Evolutionary conservation across 1,140 invertebrate species (phyloP).

Genomic region (Laupala kohalensis): DNA sequence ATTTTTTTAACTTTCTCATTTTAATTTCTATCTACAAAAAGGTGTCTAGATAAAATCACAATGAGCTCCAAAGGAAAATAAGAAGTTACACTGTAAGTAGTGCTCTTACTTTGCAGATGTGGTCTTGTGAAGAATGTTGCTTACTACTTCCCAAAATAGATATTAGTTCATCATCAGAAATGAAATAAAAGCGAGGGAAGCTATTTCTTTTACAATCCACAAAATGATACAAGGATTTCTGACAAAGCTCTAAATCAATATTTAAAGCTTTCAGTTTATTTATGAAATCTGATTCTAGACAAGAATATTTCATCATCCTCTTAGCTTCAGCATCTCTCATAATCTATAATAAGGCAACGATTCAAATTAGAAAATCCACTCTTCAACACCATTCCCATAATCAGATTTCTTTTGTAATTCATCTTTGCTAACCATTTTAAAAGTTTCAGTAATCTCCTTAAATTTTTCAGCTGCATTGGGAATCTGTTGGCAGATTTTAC

Average conservation of each 20-base stretch:
- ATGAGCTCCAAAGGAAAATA: too few species aligned
- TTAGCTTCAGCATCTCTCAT: too few species aligned
- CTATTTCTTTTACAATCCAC: conserved; percentile 70
- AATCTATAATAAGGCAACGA: too few species aligned
- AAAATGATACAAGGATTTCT: conserved; percentile 82
- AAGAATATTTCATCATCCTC: too few species aligned
- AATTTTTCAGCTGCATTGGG: conserved; percentile 80
- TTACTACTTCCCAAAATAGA: conserved; percentile 74
- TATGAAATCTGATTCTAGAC: too few species aligned
- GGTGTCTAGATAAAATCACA: too few species aligned
- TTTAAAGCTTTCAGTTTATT: conserved; percentile 62
- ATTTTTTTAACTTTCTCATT: too few species aligned
- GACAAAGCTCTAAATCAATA: conserved; percentile 66
- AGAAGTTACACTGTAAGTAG: too few species aligned
- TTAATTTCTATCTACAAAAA: too few species aligned
- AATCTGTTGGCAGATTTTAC: conserved; percentile 69
- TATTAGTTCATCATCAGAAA: conserved; percentile 82
- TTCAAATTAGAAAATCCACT: too few species aligned
- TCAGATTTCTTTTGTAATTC: too few species aligned
- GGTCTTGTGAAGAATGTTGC: conserved; percentile 67
- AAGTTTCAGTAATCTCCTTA: conserved; percentile 70
- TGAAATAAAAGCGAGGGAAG: conserved; percentile 84
- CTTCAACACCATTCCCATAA: too few species aligned
- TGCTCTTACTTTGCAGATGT: conserved; percentile 70
- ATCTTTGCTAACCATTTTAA: conserved; percentile 49